These are phyloP conservation scores for Mycteria americana DNA, from an alignment of 2,797 vertebrate genomes.

Conservation along the genomic window DNA sequence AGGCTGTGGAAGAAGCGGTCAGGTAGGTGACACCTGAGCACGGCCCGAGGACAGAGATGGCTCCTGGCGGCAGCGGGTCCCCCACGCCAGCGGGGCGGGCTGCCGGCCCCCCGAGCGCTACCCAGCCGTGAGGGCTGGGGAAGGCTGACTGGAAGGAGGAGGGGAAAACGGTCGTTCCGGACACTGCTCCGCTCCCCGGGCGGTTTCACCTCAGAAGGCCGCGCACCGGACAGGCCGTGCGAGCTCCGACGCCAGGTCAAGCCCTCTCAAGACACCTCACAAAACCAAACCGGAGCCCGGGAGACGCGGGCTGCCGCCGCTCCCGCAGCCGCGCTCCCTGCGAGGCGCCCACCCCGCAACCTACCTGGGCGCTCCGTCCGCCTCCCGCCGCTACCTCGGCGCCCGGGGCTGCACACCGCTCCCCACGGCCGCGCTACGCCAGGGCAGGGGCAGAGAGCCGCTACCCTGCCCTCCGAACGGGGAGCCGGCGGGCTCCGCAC, in stretches of 20 bases:
- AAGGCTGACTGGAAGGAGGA: neutral
- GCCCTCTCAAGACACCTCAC: neutral
- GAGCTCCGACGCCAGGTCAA: neutral
- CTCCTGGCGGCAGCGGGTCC: neutral
- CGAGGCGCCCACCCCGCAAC: neutral
- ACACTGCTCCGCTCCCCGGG: neutral
- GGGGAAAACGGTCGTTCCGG: too few species aligned
- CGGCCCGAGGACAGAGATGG: too few species aligned
- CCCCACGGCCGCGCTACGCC: too few species aligned
- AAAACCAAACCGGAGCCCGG: neutral
- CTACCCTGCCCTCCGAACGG: too few species aligned
- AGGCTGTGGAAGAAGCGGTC: neutral
- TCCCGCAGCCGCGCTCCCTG: neutral
- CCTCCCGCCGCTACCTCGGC: neutral
- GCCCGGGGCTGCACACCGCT: neutral
- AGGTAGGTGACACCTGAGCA: neutral
- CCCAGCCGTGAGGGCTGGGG: neutral
- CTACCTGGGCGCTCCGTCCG: neutral
- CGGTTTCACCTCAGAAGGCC: neutral
- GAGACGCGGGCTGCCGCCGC: neutral
- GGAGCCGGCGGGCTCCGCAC: too few species aligned
- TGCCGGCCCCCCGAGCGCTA: too few species aligned
- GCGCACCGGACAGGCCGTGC: neutral
- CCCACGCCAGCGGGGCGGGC: neutral
- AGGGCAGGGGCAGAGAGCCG: neutral